Conservation (phyloP, 2,888 invertebrate genomes). For the Rhodophaea formosa region DNA sequence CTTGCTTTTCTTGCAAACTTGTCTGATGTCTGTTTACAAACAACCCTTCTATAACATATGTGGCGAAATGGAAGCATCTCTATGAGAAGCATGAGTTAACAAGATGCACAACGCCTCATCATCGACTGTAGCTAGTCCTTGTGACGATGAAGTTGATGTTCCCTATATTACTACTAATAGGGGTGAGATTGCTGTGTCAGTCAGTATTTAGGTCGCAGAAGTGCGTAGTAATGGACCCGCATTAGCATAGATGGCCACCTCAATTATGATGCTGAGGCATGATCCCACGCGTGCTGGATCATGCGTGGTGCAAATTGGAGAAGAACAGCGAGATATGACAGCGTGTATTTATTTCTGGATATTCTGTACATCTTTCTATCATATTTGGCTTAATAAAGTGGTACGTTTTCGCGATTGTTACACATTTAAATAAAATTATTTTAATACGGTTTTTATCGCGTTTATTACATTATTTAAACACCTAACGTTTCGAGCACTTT, state of each 20-base stretch:
- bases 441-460: too few relatives aligned
- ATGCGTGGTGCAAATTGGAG: constrained; percentile 34
- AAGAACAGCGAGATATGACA: constrained; percentile 1
- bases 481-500: too few relatives aligned
- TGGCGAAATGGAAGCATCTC: too few relatives aligned
- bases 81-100: constrained; percentile 21
- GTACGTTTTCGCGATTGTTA: too few relatives aligned
- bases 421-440: too few relatives aligned
- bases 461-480: too few relatives aligned
- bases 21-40: too few relatives aligned
- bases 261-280: constrained; percentile 55
- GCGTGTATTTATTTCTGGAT: background rate
- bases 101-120: constrained; percentile 15
- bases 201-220: constrained; percentile 24
- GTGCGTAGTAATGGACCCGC: constrained; percentile 35
- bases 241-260: constrained; percentile 54
- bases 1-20: too few relatives aligned
- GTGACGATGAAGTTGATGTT: background rate
- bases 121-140: background rate
- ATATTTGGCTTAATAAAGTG: too few relatives aligned
- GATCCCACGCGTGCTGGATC: constrained; percentile 43
- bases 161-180: constrained; percentile 17
- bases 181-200: constrained; percentile 25
- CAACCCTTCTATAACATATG: too few relatives aligned
- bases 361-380: too few relatives aligned